Evolutionary conservation across 2,888 invertebrate genomes (phyloP).

Genomic region (Dolichomitus sp.): DNA sequence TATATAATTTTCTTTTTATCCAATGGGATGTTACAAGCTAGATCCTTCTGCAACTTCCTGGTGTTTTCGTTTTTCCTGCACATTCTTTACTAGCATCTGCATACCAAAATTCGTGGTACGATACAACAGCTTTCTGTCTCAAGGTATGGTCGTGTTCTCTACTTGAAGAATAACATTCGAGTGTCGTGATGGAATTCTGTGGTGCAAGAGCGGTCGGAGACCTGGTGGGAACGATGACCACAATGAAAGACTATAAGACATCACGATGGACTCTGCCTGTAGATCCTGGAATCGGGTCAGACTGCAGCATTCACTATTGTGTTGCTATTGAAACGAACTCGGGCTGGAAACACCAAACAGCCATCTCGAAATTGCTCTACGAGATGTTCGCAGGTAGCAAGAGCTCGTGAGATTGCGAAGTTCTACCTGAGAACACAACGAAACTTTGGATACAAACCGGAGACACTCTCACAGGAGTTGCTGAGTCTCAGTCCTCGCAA

Average conservation of each 20-base stretch:
- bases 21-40: no score
- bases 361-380: slow-evolving; percentile 17
- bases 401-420: slow-evolving; percentile 3
- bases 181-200: not conserved
- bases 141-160: not conserved
- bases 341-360: not conserved
- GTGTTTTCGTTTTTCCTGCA: not conserved
- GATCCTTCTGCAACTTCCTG: not conserved
- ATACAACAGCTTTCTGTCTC: not conserved
- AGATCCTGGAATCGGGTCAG: not conserved
- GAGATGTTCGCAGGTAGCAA: not conserved
- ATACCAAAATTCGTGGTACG: slow-evolving; percentile 1
- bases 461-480: not conserved
- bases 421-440: slow-evolving; percentile 2
- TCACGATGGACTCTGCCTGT: not conserved
- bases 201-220: not conserved
- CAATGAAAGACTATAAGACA: not conserved
- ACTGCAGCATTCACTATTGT: slow-evolving; percentile 9
- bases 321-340: not conserved
- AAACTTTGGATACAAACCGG: slow-evolving; percentile 6
- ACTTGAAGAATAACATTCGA: not conserved
- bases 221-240: not conserved
- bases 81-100: not conserved
- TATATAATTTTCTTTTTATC: not conserved
- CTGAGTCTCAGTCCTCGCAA: slow-evolving; percentile 22